Evolutionary conservation across 2,888 invertebrate species (phyloP).

Genomic region (Hirtodrosophila alboralis): DNA sequence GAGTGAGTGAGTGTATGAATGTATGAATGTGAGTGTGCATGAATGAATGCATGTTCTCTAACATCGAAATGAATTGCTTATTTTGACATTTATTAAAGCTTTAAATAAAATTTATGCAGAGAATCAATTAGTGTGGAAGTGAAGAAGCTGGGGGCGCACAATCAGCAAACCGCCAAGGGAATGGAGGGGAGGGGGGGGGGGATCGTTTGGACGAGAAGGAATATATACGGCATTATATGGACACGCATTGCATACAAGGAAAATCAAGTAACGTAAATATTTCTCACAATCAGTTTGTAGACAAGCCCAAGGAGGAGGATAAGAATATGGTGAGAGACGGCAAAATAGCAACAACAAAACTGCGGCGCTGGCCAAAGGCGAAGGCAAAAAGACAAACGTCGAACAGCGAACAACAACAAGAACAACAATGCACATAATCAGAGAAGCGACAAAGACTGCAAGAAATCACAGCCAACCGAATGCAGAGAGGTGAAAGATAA

Average conservation of each 20-base stretch:
- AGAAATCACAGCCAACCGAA: conserved; percentile 66
- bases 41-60: conserved; percentile 67
- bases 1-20: conserved; percentile 24
- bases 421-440: conserved; percentile 48
- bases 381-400: conserved; percentile 70
- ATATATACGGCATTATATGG: conserved; percentile 8
- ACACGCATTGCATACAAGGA: conserved; percentile 30
- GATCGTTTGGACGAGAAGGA: conserved; percentile 17
- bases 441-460: conserved; percentile 65
- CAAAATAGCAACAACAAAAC: conserved; percentile 54
- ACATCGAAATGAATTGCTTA: conserved; percentile 80
- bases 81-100: conserved; percentile 81
- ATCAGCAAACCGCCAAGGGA: conserved; percentile 18
- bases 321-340: conserved; percentile 36
- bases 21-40: conserved; percentile 41
- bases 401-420: conserved; percentile 37
- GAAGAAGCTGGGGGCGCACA: conserved; percentile 31
- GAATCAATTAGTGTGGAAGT: conserved; percentile 70
- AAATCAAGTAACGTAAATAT: conserved; percentile 71
- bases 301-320: conserved; percentile 40
- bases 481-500: conserved; percentile 63
- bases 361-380: conserved; percentile 43
- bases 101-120: conserved; percentile 80
- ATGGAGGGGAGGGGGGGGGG: conserved; percentile 19
- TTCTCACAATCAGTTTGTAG: conserved; percentile 73